These are phyloP conservation scores for Cossypha niveicapilla DNA, from an alignment of 2,797 vertebrate genomes.

Conservation along the genomic window DNA sequence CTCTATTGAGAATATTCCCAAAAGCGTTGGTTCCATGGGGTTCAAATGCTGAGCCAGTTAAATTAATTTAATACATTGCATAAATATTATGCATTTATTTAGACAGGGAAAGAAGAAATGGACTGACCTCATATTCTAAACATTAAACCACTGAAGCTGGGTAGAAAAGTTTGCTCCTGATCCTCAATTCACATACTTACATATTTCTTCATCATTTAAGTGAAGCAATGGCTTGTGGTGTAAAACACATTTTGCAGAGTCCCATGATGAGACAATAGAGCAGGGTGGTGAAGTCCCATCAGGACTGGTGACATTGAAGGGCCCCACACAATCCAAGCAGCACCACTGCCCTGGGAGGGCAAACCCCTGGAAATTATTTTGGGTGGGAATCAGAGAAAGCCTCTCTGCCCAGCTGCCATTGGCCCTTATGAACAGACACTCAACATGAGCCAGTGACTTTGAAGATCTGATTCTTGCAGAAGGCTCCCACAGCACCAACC, in stretches of 20 bases:
- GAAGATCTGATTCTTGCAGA: neutral
- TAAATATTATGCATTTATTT: neutral
- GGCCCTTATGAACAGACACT: neutral
- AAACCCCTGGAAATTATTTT: neutral
- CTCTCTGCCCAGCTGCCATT: neutral
- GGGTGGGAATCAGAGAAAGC: neutral
- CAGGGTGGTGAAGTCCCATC: neutral
- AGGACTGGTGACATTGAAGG: neutral
- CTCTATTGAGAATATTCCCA: neutral
- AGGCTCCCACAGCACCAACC: neutral
- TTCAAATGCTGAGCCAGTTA: neutral
- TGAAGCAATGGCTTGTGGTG: neutral
- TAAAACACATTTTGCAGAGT: neutral
- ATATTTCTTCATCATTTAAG: neutral
- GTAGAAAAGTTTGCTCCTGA: neutral
- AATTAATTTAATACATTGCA: neutral
- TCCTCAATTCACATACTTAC: neutral
- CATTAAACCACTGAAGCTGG: neutral
- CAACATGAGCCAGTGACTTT: neutral
- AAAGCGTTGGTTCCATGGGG: accelerated
- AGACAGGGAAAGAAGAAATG: neutral
- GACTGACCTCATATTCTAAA: neutral
- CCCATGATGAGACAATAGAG: neutral
- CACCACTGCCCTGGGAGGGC: neutral
- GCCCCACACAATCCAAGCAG: neutral